phyloP scores from a whole-genome alignment of 1,140 invertebrate genomes.

The Drosophila sucinea region DNA sequence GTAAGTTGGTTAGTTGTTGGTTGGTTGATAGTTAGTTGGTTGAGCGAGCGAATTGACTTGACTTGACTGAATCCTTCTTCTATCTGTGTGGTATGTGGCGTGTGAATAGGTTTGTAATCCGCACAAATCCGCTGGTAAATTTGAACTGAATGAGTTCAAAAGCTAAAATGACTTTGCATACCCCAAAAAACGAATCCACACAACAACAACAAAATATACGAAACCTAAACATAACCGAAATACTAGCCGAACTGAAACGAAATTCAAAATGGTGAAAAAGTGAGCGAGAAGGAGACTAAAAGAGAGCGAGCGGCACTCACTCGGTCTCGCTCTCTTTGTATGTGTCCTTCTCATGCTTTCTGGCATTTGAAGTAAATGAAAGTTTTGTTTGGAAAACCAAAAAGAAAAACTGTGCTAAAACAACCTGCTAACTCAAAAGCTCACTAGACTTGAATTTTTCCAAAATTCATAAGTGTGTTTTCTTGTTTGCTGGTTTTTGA shows the following conservation, averaged over 20 bases:
- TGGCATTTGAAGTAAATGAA: not conserved
- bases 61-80: not conserved
- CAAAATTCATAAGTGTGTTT: not conserved
- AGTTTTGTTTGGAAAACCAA: not conserved
- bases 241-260: conserved; percentile 22
- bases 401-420: conserved; percentile 9
- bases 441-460: not conserved
- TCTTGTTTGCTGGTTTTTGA: not conserved
- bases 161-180: conserved; percentile 78
- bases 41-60: not conserved
- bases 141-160: conserved; percentile 81
- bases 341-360: not conserved
- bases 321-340: not conserved
- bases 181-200: conserved; percentile 52
- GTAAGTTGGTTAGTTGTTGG: not conserved
- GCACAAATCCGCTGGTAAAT: conserved; percentile 80
- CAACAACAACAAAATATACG: not conserved
- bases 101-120: conserved; percentile 68
- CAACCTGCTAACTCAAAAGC: conserved; percentile 2
- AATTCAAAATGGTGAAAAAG: conserved; percentile 1
- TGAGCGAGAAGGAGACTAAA: not conserved
- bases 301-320: not conserved
- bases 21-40: conserved; percentile 3
- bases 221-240: conserved; percentile 18
- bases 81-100: conserved; percentile 12